phyloP scores from a whole-genome alignment of 2,888 invertebrate genomes.

The Prionchulus punctatus region DNA sequence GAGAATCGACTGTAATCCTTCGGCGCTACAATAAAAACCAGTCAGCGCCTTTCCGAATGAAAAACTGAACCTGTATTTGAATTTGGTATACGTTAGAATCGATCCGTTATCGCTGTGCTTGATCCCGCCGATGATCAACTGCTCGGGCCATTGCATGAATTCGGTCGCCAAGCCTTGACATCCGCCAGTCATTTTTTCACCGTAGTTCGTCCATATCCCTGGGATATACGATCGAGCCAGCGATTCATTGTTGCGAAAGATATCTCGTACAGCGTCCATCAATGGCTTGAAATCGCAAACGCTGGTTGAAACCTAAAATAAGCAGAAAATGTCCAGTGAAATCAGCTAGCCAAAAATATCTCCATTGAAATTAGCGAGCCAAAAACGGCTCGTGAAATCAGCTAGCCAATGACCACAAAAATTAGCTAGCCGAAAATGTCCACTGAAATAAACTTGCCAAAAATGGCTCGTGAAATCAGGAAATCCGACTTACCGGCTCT shows the following conservation, averaged over 20 bases:
- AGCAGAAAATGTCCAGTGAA: too few relatives aligned
- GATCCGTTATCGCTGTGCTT: constrained; percentile 52
- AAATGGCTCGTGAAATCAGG: too few relatives aligned
- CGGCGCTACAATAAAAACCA: constrained; percentile 45
- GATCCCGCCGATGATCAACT: constrained; percentile 81
- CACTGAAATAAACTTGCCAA: too few relatives aligned
- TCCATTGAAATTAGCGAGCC: too few relatives aligned
- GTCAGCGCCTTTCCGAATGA: background rate
- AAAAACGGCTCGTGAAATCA: too few relatives aligned
- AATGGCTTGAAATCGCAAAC: background rate
- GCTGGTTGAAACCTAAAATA: background rate
- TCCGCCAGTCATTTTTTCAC: constrained; percentile 76
- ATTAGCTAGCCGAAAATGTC: too few relatives aligned
- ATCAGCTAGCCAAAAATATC: too few relatives aligned
- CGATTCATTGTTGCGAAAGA: background rate
- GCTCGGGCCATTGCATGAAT: constrained; percentile 98
- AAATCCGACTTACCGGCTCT: background rate
- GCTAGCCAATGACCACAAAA: too few relatives aligned
- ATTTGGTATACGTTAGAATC: background rate
- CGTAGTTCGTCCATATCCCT: constrained; percentile 45
- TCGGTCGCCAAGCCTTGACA: constrained; percentile 94
- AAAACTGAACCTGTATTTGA: background rate
- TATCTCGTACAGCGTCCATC: background rate
- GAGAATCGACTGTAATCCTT: constrained; percentile 83
- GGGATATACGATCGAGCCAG: background rate